These are phyloP conservation scores for Drosophila subsilvestris DNA, from an alignment of 2,888 invertebrate genomes.

Conservation along the genomic window DNA sequence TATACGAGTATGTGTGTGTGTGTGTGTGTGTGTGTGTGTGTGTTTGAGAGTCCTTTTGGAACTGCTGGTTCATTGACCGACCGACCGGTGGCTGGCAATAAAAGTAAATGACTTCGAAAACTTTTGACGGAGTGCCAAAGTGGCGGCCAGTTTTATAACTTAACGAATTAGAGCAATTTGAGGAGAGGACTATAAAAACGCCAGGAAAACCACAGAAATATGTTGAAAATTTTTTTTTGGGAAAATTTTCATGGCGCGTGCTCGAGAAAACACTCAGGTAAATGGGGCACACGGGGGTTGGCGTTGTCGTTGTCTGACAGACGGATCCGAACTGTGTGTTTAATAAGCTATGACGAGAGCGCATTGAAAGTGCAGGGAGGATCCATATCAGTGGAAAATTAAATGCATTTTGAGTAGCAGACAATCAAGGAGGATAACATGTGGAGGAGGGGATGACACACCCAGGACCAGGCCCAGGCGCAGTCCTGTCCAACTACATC, in stretches of 20 bases:
- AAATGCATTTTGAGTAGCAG: constrained; percentile 42
- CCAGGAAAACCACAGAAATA: constrained; percentile 68
- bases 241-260: constrained; percentile 47
- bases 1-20: background rate
- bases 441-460: constrained; percentile 22
- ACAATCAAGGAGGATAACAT: constrained; percentile 13
- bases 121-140: constrained; percentile 54
- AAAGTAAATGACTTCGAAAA: constrained; percentile 57
- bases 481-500: constrained; percentile 55
- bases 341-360: constrained; percentile 74
- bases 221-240: constrained; percentile 42
- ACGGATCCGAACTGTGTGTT: constrained; percentile 52
- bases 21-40: background rate
- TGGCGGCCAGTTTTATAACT: constrained; percentile 69
- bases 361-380: constrained; percentile 36
- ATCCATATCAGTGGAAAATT: constrained; percentile 46
- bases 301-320: background rate
- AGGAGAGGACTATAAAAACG: constrained; percentile 71
- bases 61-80: constrained; percentile 70
- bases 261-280: constrained; percentile 37
- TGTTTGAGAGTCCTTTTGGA: constrained; percentile 12
- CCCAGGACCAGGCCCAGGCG: constrained; percentile 48
- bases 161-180: constrained; percentile 75
- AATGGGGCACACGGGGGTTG: constrained; percentile 11
- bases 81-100: constrained; percentile 47